Evolutionary conservation across 1,140 invertebrate species (phyloP).

Genomic region (Scaptomyza graminum): DNA sequence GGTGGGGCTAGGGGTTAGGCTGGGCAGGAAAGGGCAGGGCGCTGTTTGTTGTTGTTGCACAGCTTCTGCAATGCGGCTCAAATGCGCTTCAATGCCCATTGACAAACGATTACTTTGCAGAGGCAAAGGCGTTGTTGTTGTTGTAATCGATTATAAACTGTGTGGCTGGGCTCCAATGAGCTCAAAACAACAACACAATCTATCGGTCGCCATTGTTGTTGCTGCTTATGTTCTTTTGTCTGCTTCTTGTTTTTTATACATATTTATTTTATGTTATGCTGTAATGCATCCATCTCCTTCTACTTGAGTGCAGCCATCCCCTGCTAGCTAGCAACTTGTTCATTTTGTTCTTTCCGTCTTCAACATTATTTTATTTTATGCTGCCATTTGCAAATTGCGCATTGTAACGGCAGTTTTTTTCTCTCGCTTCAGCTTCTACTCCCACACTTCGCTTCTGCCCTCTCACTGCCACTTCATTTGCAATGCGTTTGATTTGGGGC

Average conservation of each 20-base stretch:
- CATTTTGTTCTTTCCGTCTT: constrained; percentile 40
- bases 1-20: too few species aligned
- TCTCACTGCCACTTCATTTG: constrained; percentile 62
- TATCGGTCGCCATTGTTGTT: constrained; percentile 31
- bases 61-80: constrained; percentile 12
- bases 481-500: constrained; percentile 21
- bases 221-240: constrained; percentile 36
- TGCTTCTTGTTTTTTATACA: background rate
- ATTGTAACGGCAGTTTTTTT: constrained; percentile 22
- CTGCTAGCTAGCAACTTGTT: constrained; percentile 29
- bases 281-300: constrained; percentile 28
- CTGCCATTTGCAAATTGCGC: constrained; percentile 25
- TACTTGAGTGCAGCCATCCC: constrained; percentile 22
- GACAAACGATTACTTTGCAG: constrained; percentile 36
- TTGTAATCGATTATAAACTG: constrained; percentile 33
- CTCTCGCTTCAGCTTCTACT: constrained; percentile 7
- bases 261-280: constrained; percentile 12
- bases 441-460: background rate
- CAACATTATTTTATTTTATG: constrained; percentile 41
- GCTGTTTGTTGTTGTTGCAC: constrained; percentile 1
- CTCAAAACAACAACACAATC: background rate
- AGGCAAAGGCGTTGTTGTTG: constrained; percentile 4
- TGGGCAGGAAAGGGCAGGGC: too few species aligned
- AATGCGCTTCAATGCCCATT: constrained; percentile 33
- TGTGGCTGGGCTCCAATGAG: constrained; percentile 13